Base-by-base conservation (phyloP, 1,140 invertebrate genomes). In the Tetragonula clypearis region DNA sequence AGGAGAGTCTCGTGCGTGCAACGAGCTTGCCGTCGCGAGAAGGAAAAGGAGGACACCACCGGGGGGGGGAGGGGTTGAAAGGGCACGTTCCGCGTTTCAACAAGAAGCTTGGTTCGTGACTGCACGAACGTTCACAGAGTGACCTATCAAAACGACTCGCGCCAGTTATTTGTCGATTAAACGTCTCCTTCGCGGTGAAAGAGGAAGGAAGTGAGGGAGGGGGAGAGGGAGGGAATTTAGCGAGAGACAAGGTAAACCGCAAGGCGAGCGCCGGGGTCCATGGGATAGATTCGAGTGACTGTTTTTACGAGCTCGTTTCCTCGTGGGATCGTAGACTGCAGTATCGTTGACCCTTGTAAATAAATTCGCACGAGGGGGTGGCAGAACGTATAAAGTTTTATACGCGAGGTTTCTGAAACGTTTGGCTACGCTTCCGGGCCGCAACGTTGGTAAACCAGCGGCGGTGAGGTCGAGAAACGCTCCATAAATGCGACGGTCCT, bases 231-330 rank as follows among this genome's bases (percentile, higher is more conserved):
- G 49, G 58, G 17, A 23, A 8, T 49, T 49, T n/a, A 21, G 15
- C n/a, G 17, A 53, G 56, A 41, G 0, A 11, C 14, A 5, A 49
- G 21, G 35, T 23, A 30, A 35, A 14, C 35, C 21, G 23, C 19
- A 19, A 41, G n/a, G 23, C 19, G 41, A 49, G 41, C 6, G 41
- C 9, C 30, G 14, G 35, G 12, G 5, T 55, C 58, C 21, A 6
- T 17, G 30, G 15, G 53, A n/a, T 15, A n/a, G n/a, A 58, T 26
- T 68, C 73, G 81, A 82, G 81, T 76, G 23, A 56, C 30, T 65
- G 15, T 75, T 68, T 82, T 82, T 65, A 82, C 81, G 72, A 76
- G 30, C 49, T 5, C 72, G 72, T 82, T 76, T 68, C 62, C 17
- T 65, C 26, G 72, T 12, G 72, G 30, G 58, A 58, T 49, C n/a